A percentile compares a stretch with the other conserved stretches of the same genome.
Evolutionary conservation across 1,140 invertebrate genomes (phyloP).

Genomic region (Calycopis cecrops): DNA sequence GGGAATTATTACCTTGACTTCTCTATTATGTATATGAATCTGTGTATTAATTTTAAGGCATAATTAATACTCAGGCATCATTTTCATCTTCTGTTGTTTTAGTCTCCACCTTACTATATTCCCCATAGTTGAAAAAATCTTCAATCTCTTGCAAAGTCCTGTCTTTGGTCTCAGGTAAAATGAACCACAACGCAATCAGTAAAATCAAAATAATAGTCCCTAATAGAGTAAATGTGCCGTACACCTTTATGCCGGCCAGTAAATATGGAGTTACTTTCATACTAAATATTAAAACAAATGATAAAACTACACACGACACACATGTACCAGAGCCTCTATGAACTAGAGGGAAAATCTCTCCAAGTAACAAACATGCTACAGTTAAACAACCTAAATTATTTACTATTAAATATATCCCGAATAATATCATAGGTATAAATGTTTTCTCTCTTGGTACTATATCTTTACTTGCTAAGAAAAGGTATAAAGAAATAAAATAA

Average conservation of each 20-base stretch:
- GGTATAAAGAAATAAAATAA: constrained; percentile 32
- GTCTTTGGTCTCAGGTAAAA: constrained; percentile 46
- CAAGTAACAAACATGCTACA: constrained; percentile 40
- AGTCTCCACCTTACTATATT: not conserved
- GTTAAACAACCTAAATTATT: constrained; percentile 45
- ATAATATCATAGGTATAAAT: not conserved
- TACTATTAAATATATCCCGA: not conserved
- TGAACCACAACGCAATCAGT: constrained; percentile 33
- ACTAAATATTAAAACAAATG: constrained; percentile 31
- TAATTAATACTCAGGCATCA: no score
- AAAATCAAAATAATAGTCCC: constrained; percentile 26
- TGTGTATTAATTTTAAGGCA: no score
- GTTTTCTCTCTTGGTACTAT: not conserved
- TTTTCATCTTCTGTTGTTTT: not conserved
- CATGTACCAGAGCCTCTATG: constrained; percentile 39
- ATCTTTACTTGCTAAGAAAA: constrained; percentile 28
- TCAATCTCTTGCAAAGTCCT: constrained; percentile 48
- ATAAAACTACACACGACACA: constrained; percentile 31
- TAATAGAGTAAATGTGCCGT: constrained; percentile 42
- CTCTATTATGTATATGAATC: no score
- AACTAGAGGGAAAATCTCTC: constrained; percentile 42
- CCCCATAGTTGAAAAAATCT: constrained; percentile 30
- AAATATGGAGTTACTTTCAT: constrained; percentile 41
- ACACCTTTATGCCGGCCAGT: constrained; percentile 31
- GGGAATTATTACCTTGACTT: no score